These are phyloP conservation scores for Tamandua tetradactyla DNA, from an alignment of 2,797 vertebrate genomes.

Conservation along the genomic window DNA sequence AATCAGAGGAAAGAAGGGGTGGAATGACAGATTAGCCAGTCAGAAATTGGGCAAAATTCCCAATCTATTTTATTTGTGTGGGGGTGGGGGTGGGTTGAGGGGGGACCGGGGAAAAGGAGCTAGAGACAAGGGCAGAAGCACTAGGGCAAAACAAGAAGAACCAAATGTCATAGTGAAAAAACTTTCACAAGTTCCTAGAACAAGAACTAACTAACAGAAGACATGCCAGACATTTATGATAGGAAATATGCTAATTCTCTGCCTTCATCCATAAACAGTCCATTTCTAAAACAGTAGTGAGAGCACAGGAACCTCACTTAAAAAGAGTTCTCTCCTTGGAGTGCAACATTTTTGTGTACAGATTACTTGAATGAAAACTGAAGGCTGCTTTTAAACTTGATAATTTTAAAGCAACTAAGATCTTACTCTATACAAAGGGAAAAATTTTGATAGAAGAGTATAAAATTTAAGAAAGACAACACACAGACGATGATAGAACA, in stretches of 20 bases:
- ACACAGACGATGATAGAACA: conserved; percentile 56
- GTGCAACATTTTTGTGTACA: not conserved
- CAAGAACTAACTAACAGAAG: not conserved
- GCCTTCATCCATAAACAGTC: conserved; percentile 45
- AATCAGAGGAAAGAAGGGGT: not conserved
- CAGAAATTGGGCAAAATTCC: conserved; percentile 9
- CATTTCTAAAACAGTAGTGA: conserved; percentile 39
- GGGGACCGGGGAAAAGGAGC: not conserved
- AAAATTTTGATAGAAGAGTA: conserved; percentile 44
- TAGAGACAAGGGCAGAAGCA: conserved; percentile 38
- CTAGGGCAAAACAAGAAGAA: too few relatives aligned
- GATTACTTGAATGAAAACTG: conserved; percentile 32
- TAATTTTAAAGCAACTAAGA: conserved; percentile 47
- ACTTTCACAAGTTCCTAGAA: conserved; percentile 50
- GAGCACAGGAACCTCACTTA: not conserved
- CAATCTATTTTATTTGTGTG: not conserved
- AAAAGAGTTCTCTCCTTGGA: not conserved
- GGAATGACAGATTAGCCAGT: not conserved
- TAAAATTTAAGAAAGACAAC: conserved; percentile 23
- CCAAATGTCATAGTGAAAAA: not conserved
- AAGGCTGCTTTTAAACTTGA: conserved; percentile 52
- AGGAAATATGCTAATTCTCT: not conserved
- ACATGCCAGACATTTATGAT: conserved; percentile 15
- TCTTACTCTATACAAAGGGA: conserved; percentile 9
- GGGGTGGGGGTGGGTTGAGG: not conserved